Conservation (phyloP, 2,113 vertebrate species). For the Prietella phreatophila region DNA sequence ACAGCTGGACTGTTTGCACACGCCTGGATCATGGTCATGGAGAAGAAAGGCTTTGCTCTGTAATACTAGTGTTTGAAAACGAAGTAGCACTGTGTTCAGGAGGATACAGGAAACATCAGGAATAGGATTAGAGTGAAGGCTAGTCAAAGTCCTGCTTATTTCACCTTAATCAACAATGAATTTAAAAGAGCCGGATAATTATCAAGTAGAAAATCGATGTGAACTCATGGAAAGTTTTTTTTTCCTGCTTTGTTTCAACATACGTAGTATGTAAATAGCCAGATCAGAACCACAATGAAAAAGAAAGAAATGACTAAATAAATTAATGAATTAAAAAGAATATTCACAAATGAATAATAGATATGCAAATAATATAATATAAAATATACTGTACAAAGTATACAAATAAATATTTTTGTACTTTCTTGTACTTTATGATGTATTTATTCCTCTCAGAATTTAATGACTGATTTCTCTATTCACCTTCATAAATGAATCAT, state of each 20-base stretch:
- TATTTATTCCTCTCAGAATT: background rate
- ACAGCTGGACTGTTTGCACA: conserved; percentile 15
- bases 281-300: background rate
- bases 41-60: background rate
- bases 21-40: background rate
- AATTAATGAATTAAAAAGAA: background rate
- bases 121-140: background rate
- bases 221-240: background rate
- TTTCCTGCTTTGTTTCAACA: background rate
- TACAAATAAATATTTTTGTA: background rate
- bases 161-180: background rate
- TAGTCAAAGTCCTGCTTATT: background rate
- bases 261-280: background rate
- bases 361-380: background rate
- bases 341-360: background rate
- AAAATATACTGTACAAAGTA: background rate
- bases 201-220: background rate
- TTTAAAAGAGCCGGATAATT: background rate
- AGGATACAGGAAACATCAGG: background rate
- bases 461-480: background rate
- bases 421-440: background rate
- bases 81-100: conserved; percentile 18
- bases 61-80: conserved; percentile 15
- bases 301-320: background rate
- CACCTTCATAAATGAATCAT: background rate